Evolutionary conservation across 2,888 invertebrate genomes (phyloP).

Genomic region (Pammene fasciana): DNA sequence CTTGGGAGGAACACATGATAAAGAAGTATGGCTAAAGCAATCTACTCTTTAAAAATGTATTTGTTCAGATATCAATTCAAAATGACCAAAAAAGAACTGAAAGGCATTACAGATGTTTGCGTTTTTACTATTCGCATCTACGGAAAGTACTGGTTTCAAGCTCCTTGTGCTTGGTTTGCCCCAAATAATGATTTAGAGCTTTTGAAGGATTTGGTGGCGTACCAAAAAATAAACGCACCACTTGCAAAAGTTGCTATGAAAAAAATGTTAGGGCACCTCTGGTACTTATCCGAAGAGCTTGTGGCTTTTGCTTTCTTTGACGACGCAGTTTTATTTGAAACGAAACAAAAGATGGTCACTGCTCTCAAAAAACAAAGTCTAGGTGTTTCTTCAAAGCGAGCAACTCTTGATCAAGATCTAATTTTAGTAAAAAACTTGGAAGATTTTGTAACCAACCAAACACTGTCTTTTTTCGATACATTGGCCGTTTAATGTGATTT

Average conservation of each 20-base stretch:
- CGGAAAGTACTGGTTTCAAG: background rate
- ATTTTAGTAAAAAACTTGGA: no score
- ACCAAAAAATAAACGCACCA: background rate
- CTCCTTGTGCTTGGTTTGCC: background rate
- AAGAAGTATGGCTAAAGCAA: background rate
- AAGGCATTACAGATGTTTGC: background rate
- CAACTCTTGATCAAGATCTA: no score
- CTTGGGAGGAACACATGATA: background rate
- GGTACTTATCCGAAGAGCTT: background rate
- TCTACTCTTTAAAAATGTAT: background rate
- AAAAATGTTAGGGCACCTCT: background rate
- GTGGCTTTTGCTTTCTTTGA: no score
- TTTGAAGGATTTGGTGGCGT: background rate
- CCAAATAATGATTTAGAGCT: background rate
- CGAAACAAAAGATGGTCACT: no score
- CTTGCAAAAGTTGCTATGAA: background rate
- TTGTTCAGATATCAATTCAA: background rate
- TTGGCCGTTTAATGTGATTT: no score
- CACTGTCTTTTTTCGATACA: no score
- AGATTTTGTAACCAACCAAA: no score
- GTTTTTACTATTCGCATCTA: background rate
- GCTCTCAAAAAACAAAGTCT: no score
- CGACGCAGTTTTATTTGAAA: no score
- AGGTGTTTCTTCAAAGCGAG: no score
- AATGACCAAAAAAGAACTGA: background rate